Evolutionary conservation across 37 sponge, comb jelly and placozoan species (phyloP).

Genomic region (Cladorhizidae sp.): DNA sequence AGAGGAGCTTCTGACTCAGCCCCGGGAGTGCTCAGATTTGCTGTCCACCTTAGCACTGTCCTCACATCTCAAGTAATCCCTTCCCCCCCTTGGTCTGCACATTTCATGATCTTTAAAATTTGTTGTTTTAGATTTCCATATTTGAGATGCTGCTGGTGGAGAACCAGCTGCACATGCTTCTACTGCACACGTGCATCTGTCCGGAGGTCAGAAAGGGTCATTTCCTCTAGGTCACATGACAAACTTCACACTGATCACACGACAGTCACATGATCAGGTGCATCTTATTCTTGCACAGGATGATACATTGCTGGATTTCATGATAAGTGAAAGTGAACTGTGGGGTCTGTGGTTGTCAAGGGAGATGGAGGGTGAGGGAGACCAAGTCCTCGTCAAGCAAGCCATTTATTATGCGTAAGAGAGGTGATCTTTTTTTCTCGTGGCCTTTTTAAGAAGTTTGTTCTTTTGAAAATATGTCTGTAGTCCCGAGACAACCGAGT

Average conservation of each 20-base stretch:
- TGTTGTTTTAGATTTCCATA: slow-evolving; percentile 10
- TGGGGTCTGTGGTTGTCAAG: slow-evolving; percentile 42
- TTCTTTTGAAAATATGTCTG: not conserved
- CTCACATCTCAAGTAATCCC: too few relatives aligned
- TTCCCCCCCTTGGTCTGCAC: too few relatives aligned
- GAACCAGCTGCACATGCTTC: slow-evolving; percentile 34
- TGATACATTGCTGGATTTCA: slow-evolving; percentile 27
- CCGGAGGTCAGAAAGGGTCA: slow-evolving; percentile 6
- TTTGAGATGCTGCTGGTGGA: slow-evolving; percentile 48
- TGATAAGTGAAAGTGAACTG: slow-evolving; percentile 13
- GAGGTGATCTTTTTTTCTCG: not conserved
- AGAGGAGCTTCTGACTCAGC: too few relatives aligned
- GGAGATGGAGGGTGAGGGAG: slow-evolving; percentile 3
- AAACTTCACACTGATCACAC: too few relatives aligned
- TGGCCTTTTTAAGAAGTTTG: not conserved
- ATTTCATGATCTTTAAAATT: too few relatives aligned
- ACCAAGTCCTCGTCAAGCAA: slow-evolving; percentile 14
- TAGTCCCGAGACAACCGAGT: not conserved
- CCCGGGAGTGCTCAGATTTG: too few relatives aligned
- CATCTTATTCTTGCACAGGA: not conserved
- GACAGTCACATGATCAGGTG: too few relatives aligned
- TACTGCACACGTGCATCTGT: slow-evolving; percentile 7
- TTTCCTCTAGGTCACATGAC: too few relatives aligned
- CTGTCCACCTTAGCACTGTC: too few relatives aligned
- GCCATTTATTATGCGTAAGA: slow-evolving; percentile 28